phyloP scores from a whole-genome alignment of 2,888 invertebrate genomes.

The Hemicrepidius hirtus region DNA sequence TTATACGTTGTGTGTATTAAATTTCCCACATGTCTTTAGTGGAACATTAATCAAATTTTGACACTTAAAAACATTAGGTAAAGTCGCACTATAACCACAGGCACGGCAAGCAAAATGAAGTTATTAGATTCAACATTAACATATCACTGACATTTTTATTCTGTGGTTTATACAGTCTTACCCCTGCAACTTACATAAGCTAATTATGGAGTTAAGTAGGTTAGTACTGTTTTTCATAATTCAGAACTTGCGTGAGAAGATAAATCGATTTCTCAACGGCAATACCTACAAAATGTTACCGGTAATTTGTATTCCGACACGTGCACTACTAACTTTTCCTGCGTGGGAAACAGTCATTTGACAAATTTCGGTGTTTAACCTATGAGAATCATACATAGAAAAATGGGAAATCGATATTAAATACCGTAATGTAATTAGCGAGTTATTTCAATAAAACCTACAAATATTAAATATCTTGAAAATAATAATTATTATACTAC shows the following conservation, averaged over 20 bases:
- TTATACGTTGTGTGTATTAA: too few relatives aligned
- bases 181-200: constrained; percentile 23
- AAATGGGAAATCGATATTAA: background rate
- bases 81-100: too few relatives aligned
- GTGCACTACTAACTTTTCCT: constrained; percentile 9
- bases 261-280: constrained; percentile 34
- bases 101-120: background rate
- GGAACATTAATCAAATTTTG: too few relatives aligned
- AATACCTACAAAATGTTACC: constrained; percentile 23
- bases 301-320: constrained; percentile 13
- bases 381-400: background rate
- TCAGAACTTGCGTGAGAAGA: constrained; percentile 42
- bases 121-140: constrained; percentile 9
- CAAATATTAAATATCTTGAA: too few relatives aligned
- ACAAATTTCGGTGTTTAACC: constrained; percentile 1
- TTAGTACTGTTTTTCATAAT: constrained; percentile 39
- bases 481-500: too few relatives aligned
- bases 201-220: constrained; percentile 43
- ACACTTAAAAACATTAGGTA: too few relatives aligned
- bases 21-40: too few relatives aligned
- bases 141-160: constrained; percentile 7
- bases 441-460: too few relatives aligned
- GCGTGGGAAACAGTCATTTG: constrained; percentile 16
- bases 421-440: background rate
- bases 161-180: constrained; percentile 6